Evolutionary conservation across 2,797 vertebrate species (phyloP), one percentile per base, ranked within the genome.

Genomic region (Phylloscopus collybita): DNA sequence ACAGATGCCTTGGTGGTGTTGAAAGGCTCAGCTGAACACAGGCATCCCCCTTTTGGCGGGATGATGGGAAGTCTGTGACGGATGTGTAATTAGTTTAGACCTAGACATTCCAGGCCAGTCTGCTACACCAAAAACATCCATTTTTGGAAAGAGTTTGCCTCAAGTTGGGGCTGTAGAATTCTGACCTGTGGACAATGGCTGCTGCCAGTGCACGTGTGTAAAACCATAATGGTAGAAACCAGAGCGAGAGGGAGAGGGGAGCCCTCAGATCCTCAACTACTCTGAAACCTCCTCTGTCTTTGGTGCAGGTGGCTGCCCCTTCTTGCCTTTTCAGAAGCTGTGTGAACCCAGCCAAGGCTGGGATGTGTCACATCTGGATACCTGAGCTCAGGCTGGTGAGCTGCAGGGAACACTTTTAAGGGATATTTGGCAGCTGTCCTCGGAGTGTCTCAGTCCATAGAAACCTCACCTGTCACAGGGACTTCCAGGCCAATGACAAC

Each of bases 31-130:
- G 88, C 59, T 7, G 10, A 74, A 65, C 47, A 56, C 62, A 90
- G 73, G 51, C 73, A 84, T 62, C 90, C 83, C 47, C 23, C 57
- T 93, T 95, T 90, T 75, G 87, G 57, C 0, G 17, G 72, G 60
- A 78, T 87, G 80, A 80, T 0, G 44, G 78, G 65, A 92, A 85
- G 53, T 67, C 75, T 83, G 88, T 89, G 84, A 89, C 0, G 1
- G 81, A 78, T 83, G 65, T 86, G 92, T 78, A 91, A 90, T 96
- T 95, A 89, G 81, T 92, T 96, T 87, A 95, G 78, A 92, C 67
- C 75, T 91, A 93, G 93, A 92, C 91, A 94, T 95, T 95, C 93
- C 92, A 93, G 75, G 34, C 72, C 79, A 69, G 75, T 69, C 59
- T 85, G 79, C 69, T 78, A 40, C 10, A 62, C 81, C 80, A 85